Evolutionary conservation across 2,888 invertebrate species (phyloP), one percentile per base, ranked within the genome.

Genomic region (Tortrix viridana): DNA sequence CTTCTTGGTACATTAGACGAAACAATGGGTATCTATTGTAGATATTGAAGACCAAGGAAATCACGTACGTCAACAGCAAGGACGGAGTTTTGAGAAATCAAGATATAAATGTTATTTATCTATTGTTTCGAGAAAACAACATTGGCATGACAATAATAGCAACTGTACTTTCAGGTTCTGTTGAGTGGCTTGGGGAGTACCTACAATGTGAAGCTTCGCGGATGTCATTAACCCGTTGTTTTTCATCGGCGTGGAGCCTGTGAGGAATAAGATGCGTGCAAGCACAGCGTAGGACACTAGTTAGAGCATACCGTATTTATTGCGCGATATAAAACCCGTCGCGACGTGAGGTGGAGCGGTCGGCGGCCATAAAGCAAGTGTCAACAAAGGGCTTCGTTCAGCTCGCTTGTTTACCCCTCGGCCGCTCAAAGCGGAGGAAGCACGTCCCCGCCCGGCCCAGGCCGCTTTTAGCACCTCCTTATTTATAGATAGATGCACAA

Each of bases 381-480:
- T 89, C 89, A 89, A 91, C 90, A 90, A 90, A 88, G 88, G 79
- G 84, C 83, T 79, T 76, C 84, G 85, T 84, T 82, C 80, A 78
- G 79, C 77, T 76, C 79, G 74, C 84, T 77, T 89, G 87, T 90
- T 89, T 91, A 88, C 86, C 87, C 87, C 86, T 84, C 85, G 82
- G 85, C 78, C 80, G 86, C 82, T 88, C 89, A 89, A 89, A 90
- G 89, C 86, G 78, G 75, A 89, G 90, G 90, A 90, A 88, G 84
- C 88, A 82, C 84, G 88, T 88, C 89, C 85, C 32, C 32, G 32
- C 89, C 89, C 86, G 84, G 82, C 76, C 81, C 81, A 77, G 87
- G 81, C 84, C 88, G 88, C 89, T 90, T 92, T 92, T 92, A 92
- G 89, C 91, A 91, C 90, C 91, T 91, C 85, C 86, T 84, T 90